Evolutionary conservation across 2,888 invertebrate species (phyloP).

Genomic region (Ectemnius cavifrons): DNA sequence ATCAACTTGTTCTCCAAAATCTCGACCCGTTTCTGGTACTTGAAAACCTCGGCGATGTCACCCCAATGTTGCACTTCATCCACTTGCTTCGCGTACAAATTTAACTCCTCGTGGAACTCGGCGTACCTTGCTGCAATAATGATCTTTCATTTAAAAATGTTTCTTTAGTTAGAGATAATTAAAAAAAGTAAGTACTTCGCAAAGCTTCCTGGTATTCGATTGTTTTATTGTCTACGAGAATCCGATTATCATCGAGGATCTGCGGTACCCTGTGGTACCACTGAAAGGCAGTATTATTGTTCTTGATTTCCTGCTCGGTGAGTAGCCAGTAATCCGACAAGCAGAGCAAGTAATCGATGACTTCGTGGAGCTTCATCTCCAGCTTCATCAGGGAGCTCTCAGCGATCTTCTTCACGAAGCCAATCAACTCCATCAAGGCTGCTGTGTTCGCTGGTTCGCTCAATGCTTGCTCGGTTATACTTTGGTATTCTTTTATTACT

Average conservation of each 20-base stretch:
- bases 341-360: slow-evolving; percentile 87
- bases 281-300: slow-evolving; percentile 90
- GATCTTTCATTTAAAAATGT: not conserved
- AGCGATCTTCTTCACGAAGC: slow-evolving; percentile 87
- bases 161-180: not conserved
- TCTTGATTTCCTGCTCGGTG: slow-evolving; percentile 90
- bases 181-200: slow-evolving; percentile 77
- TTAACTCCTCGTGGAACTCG: slow-evolving; percentile 90
- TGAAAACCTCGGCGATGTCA: slow-evolving; percentile 88
- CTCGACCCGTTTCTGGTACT: slow-evolving; percentile 89
- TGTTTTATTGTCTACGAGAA: slow-evolving; percentile 44
- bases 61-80: slow-evolving; percentile 93
- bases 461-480: slow-evolving; percentile 87
- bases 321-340: slow-evolving; percentile 90
- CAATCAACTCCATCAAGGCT: slow-evolving; percentile 90
- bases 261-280: slow-evolving; percentile 91
- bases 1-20: slow-evolving; percentile 87
- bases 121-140: slow-evolving; percentile 81
- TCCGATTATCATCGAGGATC: slow-evolving; percentile 82
- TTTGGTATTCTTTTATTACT: slow-evolving; percentile 89
- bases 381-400: slow-evolving; percentile 85
- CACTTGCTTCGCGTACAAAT: slow-evolving; percentile 88
- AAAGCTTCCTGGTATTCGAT: slow-evolving; percentile 85
- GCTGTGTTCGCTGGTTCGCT: slow-evolving; percentile 90
- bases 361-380: slow-evolving; percentile 86